Evolutionary conservation across 2,888 invertebrate genomes (phyloP).

Genomic region (Parnassius orleans): DNA sequence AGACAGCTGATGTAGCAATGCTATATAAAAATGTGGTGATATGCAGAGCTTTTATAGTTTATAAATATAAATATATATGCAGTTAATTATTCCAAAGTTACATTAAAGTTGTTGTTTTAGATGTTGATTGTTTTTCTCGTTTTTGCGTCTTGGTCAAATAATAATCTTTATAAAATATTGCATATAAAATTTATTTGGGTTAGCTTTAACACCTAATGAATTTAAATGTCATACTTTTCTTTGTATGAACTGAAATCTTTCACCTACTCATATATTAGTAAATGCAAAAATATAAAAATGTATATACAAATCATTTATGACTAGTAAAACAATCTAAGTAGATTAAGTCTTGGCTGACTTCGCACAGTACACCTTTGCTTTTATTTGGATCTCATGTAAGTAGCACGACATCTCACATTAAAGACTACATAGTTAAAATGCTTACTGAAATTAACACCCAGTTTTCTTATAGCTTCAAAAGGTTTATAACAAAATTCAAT

Average conservation of each 20-base stretch:
- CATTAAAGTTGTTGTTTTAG: constrained; percentile 47
- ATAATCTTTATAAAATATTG: constrained; percentile 45
- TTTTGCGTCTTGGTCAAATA: constrained; percentile 37
- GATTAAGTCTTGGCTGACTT: constrained; percentile 37
- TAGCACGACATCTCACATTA: constrained; percentile 53
- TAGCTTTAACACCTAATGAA: constrained; percentile 54
- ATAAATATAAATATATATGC: constrained; percentile 39
- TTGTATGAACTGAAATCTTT: constrained; percentile 59
- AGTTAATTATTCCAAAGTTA: constrained; percentile 52
- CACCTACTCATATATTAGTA: constrained; percentile 52
- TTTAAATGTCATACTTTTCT: constrained; percentile 44
- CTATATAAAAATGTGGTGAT: constrained; percentile 31
- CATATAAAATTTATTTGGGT: constrained; percentile 56
- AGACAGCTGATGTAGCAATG: constrained; percentile 53
- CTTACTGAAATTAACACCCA: constrained; percentile 20
- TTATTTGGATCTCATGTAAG: constrained; percentile 55
- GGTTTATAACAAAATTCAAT: constrained; percentile 17
- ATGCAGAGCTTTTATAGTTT: constrained; percentile 51
- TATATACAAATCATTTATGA: constrained; percentile 76
- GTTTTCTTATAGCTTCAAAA: constrained; percentile 19
- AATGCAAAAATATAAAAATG: constrained; percentile 66
- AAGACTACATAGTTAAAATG: constrained; percentile 38
- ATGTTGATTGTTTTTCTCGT: constrained; percentile 42
- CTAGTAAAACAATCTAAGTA: constrained; percentile 65
- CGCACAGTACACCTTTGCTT: constrained; percentile 53